Evolutionary conservation across 1,140 invertebrate genomes (phyloP).

Genomic region (Rhyacophila brunnea): DNA sequence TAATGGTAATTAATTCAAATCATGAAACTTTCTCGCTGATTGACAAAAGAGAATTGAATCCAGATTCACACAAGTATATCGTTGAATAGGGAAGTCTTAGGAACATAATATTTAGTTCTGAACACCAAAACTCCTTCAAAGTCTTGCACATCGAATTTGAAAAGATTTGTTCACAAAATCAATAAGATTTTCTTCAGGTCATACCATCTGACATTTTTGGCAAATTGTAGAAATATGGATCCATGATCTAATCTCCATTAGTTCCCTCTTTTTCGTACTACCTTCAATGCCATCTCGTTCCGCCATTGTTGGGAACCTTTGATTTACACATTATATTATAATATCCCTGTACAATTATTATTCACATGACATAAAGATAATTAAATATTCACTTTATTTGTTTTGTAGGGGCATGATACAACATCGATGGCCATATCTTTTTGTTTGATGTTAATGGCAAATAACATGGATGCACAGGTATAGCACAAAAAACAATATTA

Average conservation of each 20-base stretch:
- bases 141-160: too few relatives aligned
- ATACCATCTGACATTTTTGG: too few relatives aligned
- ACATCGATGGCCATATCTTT: slow-evolving; percentile 34
- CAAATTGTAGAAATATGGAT: not conserved
- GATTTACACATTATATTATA: not conserved
- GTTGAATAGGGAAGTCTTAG: too few relatives aligned
- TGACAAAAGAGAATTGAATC: too few relatives aligned
- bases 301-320: not conserved
- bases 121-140: too few relatives aligned
- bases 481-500: too few relatives aligned
- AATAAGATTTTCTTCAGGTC: too few relatives aligned
- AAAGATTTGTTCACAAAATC: too few relatives aligned
- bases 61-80: too few relatives aligned
- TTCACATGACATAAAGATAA: not conserved
- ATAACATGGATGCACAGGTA: slow-evolving; percentile 37
- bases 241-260: not conserved
- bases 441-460: slow-evolving; percentile 36
- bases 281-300: not conserved
- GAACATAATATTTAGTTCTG: too few relatives aligned
- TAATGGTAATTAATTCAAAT: too few relatives aligned
- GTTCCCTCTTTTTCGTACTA: not conserved
- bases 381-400: not conserved
- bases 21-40: too few relatives aligned
- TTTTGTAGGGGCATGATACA: slow-evolving; percentile 40
- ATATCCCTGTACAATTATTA: not conserved